Percentiles rank a stretch among this genome's conserved stretches.
phyloP scores from a whole-genome alignment of 2,113 vertebrate genomes.

The Elachura formosa region DNA sequence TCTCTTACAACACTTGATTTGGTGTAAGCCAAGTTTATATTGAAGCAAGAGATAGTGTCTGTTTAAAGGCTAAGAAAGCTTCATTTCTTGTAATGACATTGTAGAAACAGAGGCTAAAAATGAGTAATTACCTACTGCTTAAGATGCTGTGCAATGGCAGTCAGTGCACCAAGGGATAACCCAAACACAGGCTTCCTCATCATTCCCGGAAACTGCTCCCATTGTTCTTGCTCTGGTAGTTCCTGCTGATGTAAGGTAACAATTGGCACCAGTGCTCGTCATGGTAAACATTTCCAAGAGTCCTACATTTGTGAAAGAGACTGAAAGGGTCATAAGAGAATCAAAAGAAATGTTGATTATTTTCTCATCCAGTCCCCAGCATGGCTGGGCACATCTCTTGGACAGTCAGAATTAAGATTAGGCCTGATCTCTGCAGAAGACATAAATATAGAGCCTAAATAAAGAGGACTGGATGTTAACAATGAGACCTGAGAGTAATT shows the following conservation, averaged over 20 bases:
- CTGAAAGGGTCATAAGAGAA: not conserved
- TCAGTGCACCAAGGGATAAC: not conserved
- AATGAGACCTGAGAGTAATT: not conserved
- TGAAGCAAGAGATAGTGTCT: not conserved
- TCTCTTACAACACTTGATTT: not conserved
- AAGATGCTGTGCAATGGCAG: not conserved
- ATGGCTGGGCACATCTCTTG: not conserved
- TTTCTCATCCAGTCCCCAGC: not conserved
- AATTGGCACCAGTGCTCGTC: not conserved
- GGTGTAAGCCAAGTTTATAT: not conserved
- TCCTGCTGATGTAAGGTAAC: not conserved
- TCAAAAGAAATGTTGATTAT: not conserved
- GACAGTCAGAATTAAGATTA: not conserved
- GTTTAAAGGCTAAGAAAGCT: not conserved
- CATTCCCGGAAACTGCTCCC: not conserved
- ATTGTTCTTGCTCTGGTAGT: slow-evolving; percentile 23
- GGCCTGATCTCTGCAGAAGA: not conserved
- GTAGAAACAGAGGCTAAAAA: not conserved
- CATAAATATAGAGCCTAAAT: not conserved
- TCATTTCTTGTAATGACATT: not conserved
- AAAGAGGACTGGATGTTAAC: not conserved
- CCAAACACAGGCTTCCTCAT: slow-evolving; percentile 34
- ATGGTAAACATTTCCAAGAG: not conserved
- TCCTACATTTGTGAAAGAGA: not conserved
- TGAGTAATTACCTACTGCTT: not conserved